Conservation (phyloP, 2,113 vertebrate genomes). For the Cinclus mexicanus region DNA sequence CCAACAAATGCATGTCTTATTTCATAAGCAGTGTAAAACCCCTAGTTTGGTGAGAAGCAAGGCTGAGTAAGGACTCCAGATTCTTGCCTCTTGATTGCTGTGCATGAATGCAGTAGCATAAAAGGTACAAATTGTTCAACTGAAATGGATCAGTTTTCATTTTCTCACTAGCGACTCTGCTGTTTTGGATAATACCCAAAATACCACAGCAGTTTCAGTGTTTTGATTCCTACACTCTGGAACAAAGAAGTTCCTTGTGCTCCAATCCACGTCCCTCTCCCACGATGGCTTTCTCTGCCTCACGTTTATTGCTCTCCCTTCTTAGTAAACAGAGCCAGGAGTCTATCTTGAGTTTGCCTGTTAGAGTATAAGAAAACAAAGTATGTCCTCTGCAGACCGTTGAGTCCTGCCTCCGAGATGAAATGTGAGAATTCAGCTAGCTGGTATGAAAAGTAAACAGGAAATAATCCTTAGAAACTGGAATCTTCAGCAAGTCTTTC, state of each 20-base stretch:
- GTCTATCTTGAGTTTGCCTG: neutral
- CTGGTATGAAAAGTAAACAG: conserved; percentile 64
- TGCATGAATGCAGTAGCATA: conserved; percentile 5
- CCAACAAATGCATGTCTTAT: neutral
- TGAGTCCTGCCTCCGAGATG: neutral
- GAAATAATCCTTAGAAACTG: conserved; percentile 58
- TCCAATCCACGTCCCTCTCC: neutral
- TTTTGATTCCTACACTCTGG: neutral
- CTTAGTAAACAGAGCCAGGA: neutral
- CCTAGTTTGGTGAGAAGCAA: neutral
- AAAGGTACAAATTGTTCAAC: conserved; percentile 55
- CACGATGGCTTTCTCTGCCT: neutral
- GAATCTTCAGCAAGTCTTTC: conserved; percentile 40
- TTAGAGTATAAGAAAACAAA: conserved; percentile 6
- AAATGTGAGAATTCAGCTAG: conserved; percentile 55
- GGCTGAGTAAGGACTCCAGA: neutral
- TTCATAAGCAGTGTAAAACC: conserved; percentile 1
- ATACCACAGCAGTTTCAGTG: conserved; percentile 52
- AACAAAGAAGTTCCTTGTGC: conserved; percentile 57
- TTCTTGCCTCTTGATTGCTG: conserved; percentile 27
- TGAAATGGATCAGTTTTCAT: conserved; percentile 49
- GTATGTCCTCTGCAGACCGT: conserved; percentile 4
- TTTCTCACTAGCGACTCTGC: conserved; percentile 10
- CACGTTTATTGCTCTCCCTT: conserved; percentile 12
- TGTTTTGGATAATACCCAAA: conserved; percentile 54